Evolutionary conservation across 2,888 invertebrate species (phyloP), one percentile per base, ranked within the genome.

Genomic region (Clivina fossor): DNA sequence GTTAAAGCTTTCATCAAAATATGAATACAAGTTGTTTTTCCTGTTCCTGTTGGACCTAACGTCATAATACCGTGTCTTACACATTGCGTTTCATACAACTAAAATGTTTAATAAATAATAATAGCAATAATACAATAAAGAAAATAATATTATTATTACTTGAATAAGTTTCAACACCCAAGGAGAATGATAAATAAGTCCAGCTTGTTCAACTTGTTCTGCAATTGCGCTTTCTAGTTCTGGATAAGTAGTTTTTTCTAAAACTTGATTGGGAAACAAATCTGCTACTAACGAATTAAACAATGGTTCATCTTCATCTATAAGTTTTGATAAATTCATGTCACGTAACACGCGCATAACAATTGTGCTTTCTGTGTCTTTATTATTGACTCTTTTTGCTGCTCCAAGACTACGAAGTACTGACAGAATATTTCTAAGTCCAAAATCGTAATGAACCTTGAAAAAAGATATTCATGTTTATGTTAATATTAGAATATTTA

Each of bases 61-160:
- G 92, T 90, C 96, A 97, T 97, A 59, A 94, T 93, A 7, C 96
- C 96, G 69, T 97, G 96, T 7, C 96, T 84, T 0, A 96, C 96
- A 62, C 90, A 80, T 74, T 96, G 95, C 0, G 96, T 96, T 76
- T 96, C 96, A 69, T 93, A 96, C 48, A 97, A 75, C 85, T 96
- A 66, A 20, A 68, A 71, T 40, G 55, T 46, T 19, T 38, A 8
- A 4, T 37, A 22, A 22, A 37, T 16, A 1, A 22, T 11, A n/a
- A 13, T 24, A 19, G 11, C n/a, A n/a, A 32, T 5, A 4, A 18
- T 57, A 11, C 26, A 38, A 22, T 43, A 9, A 33, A 8, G 8
- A 16, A 48, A 4, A 11, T 37, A 35, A 24, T 15, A 9, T 28
- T 32, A 15, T 26, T 30, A 24, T 48, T 67, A 88, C 85, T 80